Evolutionary conservation across 2,797 vertebrate genomes (phyloP).

Genomic region (Selene dorsalis): DNA sequence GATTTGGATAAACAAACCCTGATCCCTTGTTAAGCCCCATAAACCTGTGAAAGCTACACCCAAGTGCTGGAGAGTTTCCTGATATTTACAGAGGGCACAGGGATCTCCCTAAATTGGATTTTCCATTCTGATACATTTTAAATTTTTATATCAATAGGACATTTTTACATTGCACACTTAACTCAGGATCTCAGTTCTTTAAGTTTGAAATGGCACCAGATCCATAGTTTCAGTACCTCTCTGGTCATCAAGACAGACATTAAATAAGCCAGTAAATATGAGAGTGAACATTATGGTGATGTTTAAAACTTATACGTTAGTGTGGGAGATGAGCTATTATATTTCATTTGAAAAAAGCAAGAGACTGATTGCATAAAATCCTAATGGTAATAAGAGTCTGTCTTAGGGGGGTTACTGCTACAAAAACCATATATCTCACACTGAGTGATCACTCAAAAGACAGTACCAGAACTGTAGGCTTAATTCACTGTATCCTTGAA

Average conservation of each 20-base stretch:
- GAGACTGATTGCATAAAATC: conserved; percentile 15
- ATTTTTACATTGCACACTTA: neutral
- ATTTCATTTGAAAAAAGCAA: conserved; percentile 10
- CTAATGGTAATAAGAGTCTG: neutral
- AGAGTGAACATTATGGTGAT: neutral
- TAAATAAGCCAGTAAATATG: neutral
- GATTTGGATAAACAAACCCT: conserved; percentile 25
- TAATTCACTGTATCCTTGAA: neutral
- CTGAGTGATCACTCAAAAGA: neutral
- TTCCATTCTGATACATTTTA: neutral
- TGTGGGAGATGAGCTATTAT: neutral
- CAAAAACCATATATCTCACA: neutral
- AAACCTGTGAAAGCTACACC: conserved; percentile 29
- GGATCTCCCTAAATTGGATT: neutral
- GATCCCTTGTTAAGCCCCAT: conserved; percentile 33
- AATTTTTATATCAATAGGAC: neutral
- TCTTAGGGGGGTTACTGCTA: neutral
- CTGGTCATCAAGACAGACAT: neutral
- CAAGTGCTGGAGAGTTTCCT: conserved; percentile 17
- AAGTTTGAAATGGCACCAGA: neutral
- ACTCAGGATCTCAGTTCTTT: too few species aligned
- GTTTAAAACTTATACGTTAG: neutral
- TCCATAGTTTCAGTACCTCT: conserved; percentile 3
- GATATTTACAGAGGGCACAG: neutral
- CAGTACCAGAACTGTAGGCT: neutral